A percentile compares a stretch with the other conserved stretches of the same genome.
phyloP scores from a whole-genome alignment of 2,888 invertebrate species.

The Apamea monoglypha region DNA sequence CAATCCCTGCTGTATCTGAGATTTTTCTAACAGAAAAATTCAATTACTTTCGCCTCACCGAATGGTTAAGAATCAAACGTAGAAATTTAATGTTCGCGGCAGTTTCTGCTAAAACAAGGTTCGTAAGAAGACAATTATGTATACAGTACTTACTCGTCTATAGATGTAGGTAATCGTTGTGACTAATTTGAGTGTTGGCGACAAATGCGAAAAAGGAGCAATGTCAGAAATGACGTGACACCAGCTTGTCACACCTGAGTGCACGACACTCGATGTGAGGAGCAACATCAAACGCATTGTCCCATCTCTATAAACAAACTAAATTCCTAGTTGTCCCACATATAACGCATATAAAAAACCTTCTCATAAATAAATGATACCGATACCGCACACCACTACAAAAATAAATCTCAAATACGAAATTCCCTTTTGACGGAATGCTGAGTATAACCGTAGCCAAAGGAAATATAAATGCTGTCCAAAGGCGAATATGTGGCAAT shows the following conservation, averaged over 20 bases:
- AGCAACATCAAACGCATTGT: slow-evolving; percentile 36
- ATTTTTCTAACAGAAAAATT: slow-evolving; percentile 59
- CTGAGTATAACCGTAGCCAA: slow-evolving; percentile 83
- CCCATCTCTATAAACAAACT: slow-evolving; percentile 18
- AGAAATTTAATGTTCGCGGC: slow-evolving; percentile 34
- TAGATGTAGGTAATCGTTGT: background rate
- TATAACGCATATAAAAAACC: slow-evolving; percentile 50
- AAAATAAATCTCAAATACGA: slow-evolving; percentile 72
- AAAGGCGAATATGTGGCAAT: slow-evolving; percentile 89
- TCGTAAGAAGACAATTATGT: slow-evolving; percentile 12
- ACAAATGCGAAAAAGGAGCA: background rate
- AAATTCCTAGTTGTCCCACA: slow-evolving; percentile 40
- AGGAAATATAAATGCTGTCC: slow-evolving; percentile 90
- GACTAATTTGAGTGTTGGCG: slow-evolving; percentile 1
- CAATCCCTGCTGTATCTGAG: slow-evolving; percentile 57
- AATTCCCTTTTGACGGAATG: slow-evolving; percentile 79
- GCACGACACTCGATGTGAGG: background rate
- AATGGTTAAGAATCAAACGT: slow-evolving; percentile 46
- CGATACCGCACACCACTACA: slow-evolving; percentile 65
- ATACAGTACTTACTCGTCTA: slow-evolving; percentile 1
- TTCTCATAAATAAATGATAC: slow-evolving; percentile 64
- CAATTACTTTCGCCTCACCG: slow-evolving; percentile 51
- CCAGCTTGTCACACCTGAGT: slow-evolving; percentile 1
- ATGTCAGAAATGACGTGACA: background rate
- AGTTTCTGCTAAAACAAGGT: slow-evolving; percentile 18